These are phyloP conservation scores for Hypomecis punctinalis DNA, from an alignment of 2,888 invertebrate species.

Conservation along the genomic window DNA sequence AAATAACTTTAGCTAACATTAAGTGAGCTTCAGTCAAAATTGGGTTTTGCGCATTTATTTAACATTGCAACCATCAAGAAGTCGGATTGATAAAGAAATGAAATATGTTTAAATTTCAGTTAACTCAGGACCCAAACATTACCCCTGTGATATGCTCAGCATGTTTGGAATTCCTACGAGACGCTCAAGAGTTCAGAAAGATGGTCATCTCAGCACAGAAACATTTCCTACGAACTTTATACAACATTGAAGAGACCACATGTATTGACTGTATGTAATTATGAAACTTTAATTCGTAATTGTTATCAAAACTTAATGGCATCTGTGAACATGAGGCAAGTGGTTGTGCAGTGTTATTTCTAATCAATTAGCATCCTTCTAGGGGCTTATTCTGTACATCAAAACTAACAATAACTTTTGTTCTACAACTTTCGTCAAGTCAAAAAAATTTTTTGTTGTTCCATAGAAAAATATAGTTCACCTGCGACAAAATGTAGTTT, in stretches of 20 bases:
- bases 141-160: constrained; percentile 12
- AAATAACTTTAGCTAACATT: too few relatives aligned
- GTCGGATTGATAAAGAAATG: background rate
- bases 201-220: constrained; percentile 8
- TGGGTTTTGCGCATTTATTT: too few relatives aligned
- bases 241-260: background rate
- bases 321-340: background rate
- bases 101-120: constrained; percentile 7
- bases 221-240: background rate
- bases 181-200: constrained; percentile 8
- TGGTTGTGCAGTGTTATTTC: too few relatives aligned
- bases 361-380: too few relatives aligned
- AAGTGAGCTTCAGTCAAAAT: too few relatives aligned
- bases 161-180: constrained; percentile 10
- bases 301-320: background rate
- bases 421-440: too few relatives aligned
- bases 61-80: too few relatives aligned
- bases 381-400: too few relatives aligned
- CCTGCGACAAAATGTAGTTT: too few relatives aligned
- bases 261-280: constrained; percentile 14
- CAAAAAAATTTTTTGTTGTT: too few relatives aligned
- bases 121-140: background rate
- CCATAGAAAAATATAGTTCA: too few relatives aligned
- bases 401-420: too few relatives aligned
- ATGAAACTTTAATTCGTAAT: background rate